Evolutionary conservation across 1,140 invertebrate species (phyloP).

Genomic region (Protaetia brevitarsis): DNA sequence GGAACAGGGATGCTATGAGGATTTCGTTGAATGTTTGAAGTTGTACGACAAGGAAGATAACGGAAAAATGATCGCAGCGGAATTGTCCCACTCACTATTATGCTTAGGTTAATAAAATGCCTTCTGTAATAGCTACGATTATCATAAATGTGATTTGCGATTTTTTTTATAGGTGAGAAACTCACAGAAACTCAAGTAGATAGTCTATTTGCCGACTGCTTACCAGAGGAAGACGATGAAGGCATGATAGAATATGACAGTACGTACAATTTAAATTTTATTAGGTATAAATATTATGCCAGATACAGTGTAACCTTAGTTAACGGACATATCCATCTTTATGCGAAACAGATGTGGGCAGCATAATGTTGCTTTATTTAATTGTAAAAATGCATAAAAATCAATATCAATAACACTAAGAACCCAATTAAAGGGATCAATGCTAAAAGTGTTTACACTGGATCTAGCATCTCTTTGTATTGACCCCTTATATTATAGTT

Average conservation of each 20-base stretch:
- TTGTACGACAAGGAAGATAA: slow-evolving; percentile 74
- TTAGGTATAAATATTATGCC: no score
- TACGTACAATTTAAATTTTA: no score
- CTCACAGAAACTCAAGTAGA: slow-evolving; percentile 38
- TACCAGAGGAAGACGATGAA: slow-evolving; percentile 40
- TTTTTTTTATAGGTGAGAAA: slow-evolving; percentile 35
- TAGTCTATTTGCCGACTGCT: slow-evolving; percentile 38
- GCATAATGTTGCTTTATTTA: no score
- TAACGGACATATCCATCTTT: no score
- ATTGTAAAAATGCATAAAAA: no score
- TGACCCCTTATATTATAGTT: no score
- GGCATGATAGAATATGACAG: slow-evolving; percentile 39
- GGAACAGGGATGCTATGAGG: slow-evolving; percentile 69
- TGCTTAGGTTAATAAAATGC: slow-evolving; percentile 61
- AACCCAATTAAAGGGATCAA: no score
- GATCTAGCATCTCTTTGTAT: no score
- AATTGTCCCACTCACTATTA: slow-evolving; percentile 68
- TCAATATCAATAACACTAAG: no score
- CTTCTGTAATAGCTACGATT: not conserved
- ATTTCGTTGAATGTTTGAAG: slow-evolving; percentile 76
- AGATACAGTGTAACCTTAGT: no score
- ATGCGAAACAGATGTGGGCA: no score
- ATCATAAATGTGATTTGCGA: not conserved
- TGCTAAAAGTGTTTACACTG: no score
- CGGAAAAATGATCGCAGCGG: slow-evolving; percentile 70